Evolutionary conservation across 2,113 vertebrate species (phyloP), one percentile per base, ranked within the genome.

Genomic region (Arenaria interpres): DNA sequence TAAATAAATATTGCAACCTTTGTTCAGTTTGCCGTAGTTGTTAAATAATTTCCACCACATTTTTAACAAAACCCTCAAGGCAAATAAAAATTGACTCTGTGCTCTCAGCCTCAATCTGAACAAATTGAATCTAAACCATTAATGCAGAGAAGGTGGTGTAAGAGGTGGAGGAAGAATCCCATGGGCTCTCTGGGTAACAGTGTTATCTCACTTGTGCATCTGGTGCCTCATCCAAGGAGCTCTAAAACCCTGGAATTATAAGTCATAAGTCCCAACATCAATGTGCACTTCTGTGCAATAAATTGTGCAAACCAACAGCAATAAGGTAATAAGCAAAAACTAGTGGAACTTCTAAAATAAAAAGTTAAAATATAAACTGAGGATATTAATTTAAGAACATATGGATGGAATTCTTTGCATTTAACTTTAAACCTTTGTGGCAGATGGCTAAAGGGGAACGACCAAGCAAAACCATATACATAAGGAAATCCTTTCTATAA

Each of bases 31-130:
- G 18, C 88, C 85, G 74, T 89, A 73, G 93, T 85, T 95, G 83
- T 94, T 93, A 85, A 90, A 89, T 68, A 82, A 74, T 69, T 66
- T 77, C 46, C 73, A 48, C 33, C 64, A 86, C 60, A 32, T 72
- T 73, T 74, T 80, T 54, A 62, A 83, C 20, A 91, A 62, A 76
- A 84, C 84, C 86, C 90, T 76, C 60, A 66, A 91, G 93, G 85
- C 72, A 89, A 93, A 95, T 95, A 84, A 92, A 97, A 98, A 96
- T 82, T 79, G 73, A 57, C 39, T 95, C 67, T 14, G 3, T 90
- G 53, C 71, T n/a, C 66, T 94, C 45, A 90, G 56, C 72, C 66
- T 86, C 41, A 77, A n/a, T 39, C 28, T 72, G 50, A 72, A 85
- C 45, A 95, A 97, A 96, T 43, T 93, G 46, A 90, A 94, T 93